Percentiles rank a stretch among this genome's conserved stretches.
Conservation (phyloP, 2,888 invertebrate species). For the Pristionchus arcanus region DNA sequence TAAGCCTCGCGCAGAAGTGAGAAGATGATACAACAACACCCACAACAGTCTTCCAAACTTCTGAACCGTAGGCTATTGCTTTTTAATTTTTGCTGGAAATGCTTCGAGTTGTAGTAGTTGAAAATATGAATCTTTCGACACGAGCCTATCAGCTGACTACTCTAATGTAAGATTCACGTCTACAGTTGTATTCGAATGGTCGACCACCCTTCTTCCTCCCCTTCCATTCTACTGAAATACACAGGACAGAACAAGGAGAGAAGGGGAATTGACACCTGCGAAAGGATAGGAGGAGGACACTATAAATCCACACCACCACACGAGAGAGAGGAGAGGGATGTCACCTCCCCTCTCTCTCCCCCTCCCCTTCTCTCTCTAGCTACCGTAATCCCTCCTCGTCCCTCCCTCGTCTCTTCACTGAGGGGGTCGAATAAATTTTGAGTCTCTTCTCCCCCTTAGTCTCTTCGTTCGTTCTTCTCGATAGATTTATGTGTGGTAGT, state of each 20-base stretch:
- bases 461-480: constrained; percentile 25
- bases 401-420: background rate
- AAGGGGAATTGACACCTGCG: background rate
- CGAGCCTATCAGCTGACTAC: background rate
- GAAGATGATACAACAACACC: background rate
- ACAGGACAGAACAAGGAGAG: background rate
- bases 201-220: background rate
- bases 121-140: background rate
- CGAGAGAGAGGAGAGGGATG: constrained; percentile 45
- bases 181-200: background rate
- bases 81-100: too few species aligned
- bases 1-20: constrained; percentile 5
- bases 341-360: constrained; percentile 55
- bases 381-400: constrained; percentile 31
- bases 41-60: background rate
- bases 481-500: constrained; percentile 52
- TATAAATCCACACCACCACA: constrained; percentile 43
- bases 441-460: constrained; percentile 41
- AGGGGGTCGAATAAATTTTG: constrained; percentile 43
- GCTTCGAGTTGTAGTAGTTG: background rate
- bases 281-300: background rate
- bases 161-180: too few species aligned
- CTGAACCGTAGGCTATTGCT: background rate
- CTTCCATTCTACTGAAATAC: background rate
- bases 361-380: constrained; percentile 41